Evolutionary conservation across 2,113 vertebrate genomes (phyloP), one percentile per base, ranked within the genome.

Genomic region (Dryoscopus gambensis): DNA sequence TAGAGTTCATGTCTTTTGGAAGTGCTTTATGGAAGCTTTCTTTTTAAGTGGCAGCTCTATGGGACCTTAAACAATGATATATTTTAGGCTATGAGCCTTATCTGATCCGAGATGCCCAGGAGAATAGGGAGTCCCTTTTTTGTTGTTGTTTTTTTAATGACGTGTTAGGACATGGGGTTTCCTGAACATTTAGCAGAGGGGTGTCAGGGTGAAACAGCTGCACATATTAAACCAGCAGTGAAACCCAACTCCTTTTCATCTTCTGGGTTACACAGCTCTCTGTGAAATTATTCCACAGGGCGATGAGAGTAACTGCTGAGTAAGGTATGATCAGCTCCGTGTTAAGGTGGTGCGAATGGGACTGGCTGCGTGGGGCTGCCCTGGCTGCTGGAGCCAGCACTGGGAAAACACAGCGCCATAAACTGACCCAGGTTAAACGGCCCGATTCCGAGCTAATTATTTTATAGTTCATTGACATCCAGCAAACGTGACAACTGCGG

Each of bases 201-300:
- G 87, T 96, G 96, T 96, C 92, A 97, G 91, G 89, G 84, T 73
- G 92, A 94, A 97, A 96, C 95, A 97, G 92, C 96, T 95, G 93
- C 94, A 84, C 69, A 27, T 86, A 84, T 95, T 96, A 97, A 92
- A 92, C 76, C 28, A 94, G 78, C 71, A 68, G 69, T 95, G 93
- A 94, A 95, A 90, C 65, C 46, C 90, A 95, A 89, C 78, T 97
- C 94, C 93, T 96, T 98, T 97, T 97, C 95, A 97, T 95, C 97
- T 96, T 86, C 94, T 83, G 89, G 57, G 57, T 88, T 96, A 95
- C 95, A 97, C 68, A 90, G 69, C 86, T 79, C 89, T 90, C 93
- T 75, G 92, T 86, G 88, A 95, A 95, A 95, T 96, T 83, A 90
- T 90, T 95, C 92, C 83, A 80, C 68, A 67, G 89, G 93, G 76